Evolutionary conservation across 2,113 vertebrate species (phyloP), one percentile per base, ranked within the genome.

Genomic region (Triplophysa tibetana): DNA sequence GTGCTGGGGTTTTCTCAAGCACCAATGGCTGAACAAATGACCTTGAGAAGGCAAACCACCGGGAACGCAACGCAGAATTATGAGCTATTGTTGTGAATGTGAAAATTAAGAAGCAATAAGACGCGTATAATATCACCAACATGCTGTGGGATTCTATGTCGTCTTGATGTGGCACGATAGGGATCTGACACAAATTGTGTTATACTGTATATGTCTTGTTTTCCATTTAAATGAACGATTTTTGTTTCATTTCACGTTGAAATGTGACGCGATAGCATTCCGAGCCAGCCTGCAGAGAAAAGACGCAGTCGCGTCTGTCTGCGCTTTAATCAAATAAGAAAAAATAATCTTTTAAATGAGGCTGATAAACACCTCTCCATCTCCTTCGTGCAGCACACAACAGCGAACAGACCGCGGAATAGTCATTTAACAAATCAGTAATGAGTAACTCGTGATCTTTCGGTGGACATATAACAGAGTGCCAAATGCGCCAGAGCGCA

Each of bases 21-120:
- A 75, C 75, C 83, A 82, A 80, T 82, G 68, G 64, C 58, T 83
- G 78, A 52, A 50, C 73, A 83, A 88, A 92, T 93, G 93, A 94
- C 93, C 93, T 94, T 94, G 93, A 93, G 89, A 83, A 87, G 54
- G 48, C 26, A 85, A 67, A 85, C 79, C 82, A 75, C 82, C 75
- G 61, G 56, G 8, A 70, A 78, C 72, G 68, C 33, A 24, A 83
- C 75, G 65, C 82, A 82, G 64, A 78, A 86, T 24, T 19, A 45
- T 24, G 1, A 63, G 41, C 33, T 14, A 11, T 24, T 7, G n/a
- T 72, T 17, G 33, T 26, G 26, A 75, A 75, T 16, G 16, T 13
- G 26, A 21, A 41, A 63, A 11, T 45, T 7, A 8, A 13, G 24
- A 8, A 19, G 48, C 13, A 0, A n/a, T 10, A 1, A 21, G 2